Percentiles rank a stretch among this genome's conserved stretches.
Conservation (phyloP, 2,113 vertebrate genomes). For the Perca schrenkii region DNA sequence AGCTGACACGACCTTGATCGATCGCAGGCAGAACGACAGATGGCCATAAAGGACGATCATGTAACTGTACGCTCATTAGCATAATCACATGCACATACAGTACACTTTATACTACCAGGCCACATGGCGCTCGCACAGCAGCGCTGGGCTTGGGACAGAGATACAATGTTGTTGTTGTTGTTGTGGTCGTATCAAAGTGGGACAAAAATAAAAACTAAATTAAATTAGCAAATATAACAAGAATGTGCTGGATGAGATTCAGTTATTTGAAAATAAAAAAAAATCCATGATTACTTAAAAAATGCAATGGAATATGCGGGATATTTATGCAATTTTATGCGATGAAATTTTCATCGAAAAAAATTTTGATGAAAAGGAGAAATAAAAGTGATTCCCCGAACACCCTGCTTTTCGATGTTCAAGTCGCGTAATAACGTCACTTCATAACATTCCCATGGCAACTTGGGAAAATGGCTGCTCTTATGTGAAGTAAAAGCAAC, state of each 20-base stretch:
- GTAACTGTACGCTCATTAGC: slow-evolving; percentile 79
- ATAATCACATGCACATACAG: slow-evolving; percentile 72
- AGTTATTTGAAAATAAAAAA: neutral
- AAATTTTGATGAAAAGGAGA: no score
- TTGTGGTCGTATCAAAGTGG: slow-evolving; percentile 27
- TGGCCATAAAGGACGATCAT: slow-evolving; percentile 83
- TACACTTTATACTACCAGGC: slow-evolving; percentile 47
- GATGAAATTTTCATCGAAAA: no score
- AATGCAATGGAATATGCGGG: no score
- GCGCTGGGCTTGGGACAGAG: slow-evolving; percentile 50
- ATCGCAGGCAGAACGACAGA: slow-evolving; percentile 77
- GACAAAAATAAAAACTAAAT: slow-evolving; percentile 17
- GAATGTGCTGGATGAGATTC: slow-evolving; percentile 3
- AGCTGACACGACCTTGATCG: slow-evolving; percentile 79
- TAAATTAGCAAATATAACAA: slow-evolving; percentile 3
- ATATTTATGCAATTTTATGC: no score
- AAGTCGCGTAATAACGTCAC: no score
- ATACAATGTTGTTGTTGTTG: slow-evolving; percentile 42
- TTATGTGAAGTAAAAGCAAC: no score
- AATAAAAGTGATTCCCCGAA: no score
- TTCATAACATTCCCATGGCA: no score
- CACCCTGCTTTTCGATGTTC: no score
- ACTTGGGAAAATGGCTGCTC: no score
- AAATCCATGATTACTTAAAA: no score
- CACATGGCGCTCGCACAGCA: slow-evolving; percentile 40